Conservation (phyloP, 1,140 invertebrate species). For the Steinernema feltiae region DNA sequence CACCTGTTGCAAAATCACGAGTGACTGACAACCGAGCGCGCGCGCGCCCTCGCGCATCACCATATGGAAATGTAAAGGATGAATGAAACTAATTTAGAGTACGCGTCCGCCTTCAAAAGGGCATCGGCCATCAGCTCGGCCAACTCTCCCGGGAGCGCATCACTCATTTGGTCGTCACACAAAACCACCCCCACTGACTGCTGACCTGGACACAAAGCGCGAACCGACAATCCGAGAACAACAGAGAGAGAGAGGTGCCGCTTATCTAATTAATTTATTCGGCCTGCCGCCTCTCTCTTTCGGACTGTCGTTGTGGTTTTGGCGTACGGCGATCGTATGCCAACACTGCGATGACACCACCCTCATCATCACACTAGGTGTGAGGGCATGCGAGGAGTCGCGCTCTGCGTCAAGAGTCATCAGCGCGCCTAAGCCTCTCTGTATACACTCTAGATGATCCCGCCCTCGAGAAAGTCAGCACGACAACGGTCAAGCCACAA, state of each 20-base stretch:
- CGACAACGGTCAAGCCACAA: neutral
- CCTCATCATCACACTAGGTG: conserved; percentile 11
- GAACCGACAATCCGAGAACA: neutral
- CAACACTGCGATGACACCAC: neutral
- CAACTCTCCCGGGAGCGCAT: conserved; percentile 6
- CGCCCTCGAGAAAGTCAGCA: neutral
- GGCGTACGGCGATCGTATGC: too few relatives aligned
- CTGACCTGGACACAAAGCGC: neutral
- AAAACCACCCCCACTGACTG: too few relatives aligned
- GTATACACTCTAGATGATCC: conserved; percentile 8
- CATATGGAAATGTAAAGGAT: conserved; percentile 9
- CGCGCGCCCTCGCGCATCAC: neutral
- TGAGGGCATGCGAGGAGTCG: conserved; percentile 5
- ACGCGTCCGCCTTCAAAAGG: too few relatives aligned
- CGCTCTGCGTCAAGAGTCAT: conserved; percentile 6
- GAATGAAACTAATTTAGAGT: conserved; percentile 12
- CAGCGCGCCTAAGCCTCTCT: neutral
- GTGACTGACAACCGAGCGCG: neutral
- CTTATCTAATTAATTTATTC: conserved; percentile 14
- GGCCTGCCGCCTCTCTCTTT: too few relatives aligned
- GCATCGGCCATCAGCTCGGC: neutral
- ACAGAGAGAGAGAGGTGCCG: neutral
- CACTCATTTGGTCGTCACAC: neutral
- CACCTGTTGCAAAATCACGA: conserved; percentile 11
- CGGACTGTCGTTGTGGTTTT: too few relatives aligned